A percentile compares a stretch with the other conserved stretches of the same genome.
Conservation (phyloP, 30 jellyfish, hydroid and myxozoan genomes). For the Haliclystus octoradiatus region DNA sequence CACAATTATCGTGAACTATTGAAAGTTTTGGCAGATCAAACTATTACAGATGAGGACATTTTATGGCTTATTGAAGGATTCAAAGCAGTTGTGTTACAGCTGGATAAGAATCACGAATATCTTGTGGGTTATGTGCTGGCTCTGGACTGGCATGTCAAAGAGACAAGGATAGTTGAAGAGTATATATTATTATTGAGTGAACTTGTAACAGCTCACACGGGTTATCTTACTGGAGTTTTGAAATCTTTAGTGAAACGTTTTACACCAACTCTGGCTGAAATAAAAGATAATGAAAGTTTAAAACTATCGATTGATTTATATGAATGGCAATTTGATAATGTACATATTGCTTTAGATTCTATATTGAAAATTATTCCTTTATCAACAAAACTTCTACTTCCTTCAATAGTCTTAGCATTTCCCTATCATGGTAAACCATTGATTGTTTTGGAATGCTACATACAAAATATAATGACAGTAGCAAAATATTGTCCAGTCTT, state of each 20-base stretch:
- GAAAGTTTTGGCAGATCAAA: slow-evolving; percentile 13
- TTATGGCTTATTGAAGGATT: slow-evolving; percentile 21
- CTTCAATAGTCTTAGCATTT: slow-evolving; percentile 4
- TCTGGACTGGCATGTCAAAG: slow-evolving; percentile 18
- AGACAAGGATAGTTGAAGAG: slow-evolving; percentile 1
- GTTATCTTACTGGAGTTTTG: slow-evolving; percentile 25
- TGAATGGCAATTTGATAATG: slow-evolving; percentile 11
- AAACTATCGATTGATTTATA: background rate
- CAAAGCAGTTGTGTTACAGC: slow-evolving; percentile 15
- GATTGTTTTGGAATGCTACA: slow-evolving; percentile 8
- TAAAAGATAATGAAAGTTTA: background rate
- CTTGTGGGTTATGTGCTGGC: slow-evolving; percentile 33
- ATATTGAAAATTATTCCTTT: slow-evolving; percentile 28
- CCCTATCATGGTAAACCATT: slow-evolving; percentile 43
- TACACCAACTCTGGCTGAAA: slow-evolving; percentile 3
- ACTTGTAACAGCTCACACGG: slow-evolving; percentile 38
- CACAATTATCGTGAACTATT: slow-evolving; percentile 9
- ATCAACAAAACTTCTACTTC: slow-evolving; percentile 26
- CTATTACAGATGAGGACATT: background rate
- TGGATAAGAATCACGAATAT: slow-evolving; percentile 28
- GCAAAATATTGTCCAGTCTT: slow-evolving; percentile 27
- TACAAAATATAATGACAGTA: slow-evolving; percentile 16
- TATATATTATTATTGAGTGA: slow-evolving; percentile 31
- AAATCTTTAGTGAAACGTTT: slow-evolving; percentile 28
- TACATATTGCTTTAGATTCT: slow-evolving; percentile 17